A percentile compares a stretch with the other conserved stretches of the same genome.
Conservation (phyloP, 2,113 vertebrate genomes). For the Pristiophorus japonicus region DNA sequence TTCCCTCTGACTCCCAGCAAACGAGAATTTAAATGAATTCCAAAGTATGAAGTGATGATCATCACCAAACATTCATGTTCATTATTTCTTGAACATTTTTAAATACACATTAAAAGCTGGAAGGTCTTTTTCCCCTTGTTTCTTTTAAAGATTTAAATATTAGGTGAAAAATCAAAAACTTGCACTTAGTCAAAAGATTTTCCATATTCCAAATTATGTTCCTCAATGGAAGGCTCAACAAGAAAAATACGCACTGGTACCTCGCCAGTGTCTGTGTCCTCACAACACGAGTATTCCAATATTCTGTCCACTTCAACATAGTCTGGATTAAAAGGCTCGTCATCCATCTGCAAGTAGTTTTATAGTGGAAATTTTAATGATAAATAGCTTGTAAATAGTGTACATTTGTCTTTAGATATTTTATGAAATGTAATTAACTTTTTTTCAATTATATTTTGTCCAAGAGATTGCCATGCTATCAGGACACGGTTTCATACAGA, state of each 20-base stretch:
- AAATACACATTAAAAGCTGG: constrained; percentile 38
- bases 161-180: neutral
- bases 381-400: neutral
- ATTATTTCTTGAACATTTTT: neutral
- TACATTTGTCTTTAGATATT: neutral
- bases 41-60: neutral
- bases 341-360: constrained; percentile 76
- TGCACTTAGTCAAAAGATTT: neutral
- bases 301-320: constrained; percentile 95
- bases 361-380: neutral
- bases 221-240: neutral
- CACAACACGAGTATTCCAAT: constrained; percentile 93
- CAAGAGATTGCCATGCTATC: neutral
- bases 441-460: too few relatives aligned
- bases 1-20: too few relatives aligned
- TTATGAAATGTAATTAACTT: too few relatives aligned
- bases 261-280: constrained; percentile 96
- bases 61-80: neutral
- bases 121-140: constrained; percentile 47
- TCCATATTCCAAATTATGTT: neutral
- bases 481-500: neutral
- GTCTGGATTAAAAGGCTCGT: constrained; percentile 95
- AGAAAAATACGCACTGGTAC: constrained; percentile 54
- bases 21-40: neutral
- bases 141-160: constrained; percentile 42